These are phyloP conservation scores for Otus scops DNA, from an alignment of 2,797 vertebrate genomes.

Conservation along the genomic window DNA sequence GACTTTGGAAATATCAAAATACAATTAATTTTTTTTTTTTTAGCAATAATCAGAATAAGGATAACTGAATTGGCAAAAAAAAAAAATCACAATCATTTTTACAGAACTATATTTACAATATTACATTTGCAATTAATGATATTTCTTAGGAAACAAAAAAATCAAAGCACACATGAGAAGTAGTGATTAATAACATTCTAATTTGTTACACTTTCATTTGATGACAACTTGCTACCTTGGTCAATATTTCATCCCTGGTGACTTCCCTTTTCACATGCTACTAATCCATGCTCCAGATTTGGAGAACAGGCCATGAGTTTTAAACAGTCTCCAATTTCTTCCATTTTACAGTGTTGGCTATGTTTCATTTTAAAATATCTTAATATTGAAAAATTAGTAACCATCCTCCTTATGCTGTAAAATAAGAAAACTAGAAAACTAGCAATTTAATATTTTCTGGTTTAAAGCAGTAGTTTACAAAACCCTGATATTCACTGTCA, in stretches of 20 bases:
- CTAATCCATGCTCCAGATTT: conserved; percentile 25
- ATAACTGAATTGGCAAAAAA: conserved; percentile 8
- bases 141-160: background rate
- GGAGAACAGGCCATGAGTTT: background rate
- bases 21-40: background rate
- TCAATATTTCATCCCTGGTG: conserved; percentile 39
- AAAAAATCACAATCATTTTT: background rate
- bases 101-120: background rate
- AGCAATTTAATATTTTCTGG: conserved; percentile 18
- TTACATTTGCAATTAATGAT: background rate
- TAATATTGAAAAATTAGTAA: conserved; percentile 17
- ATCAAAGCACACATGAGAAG: background rate
- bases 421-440: conserved; percentile 19
- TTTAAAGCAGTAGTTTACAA: conserved; percentile 42
- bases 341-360: background rate
- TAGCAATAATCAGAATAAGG: background rate
- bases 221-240: background rate
- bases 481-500: background rate
- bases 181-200: conserved; percentile 38
- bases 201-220: conserved; percentile 12
- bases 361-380: conserved; percentile 16
- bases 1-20: background rate
- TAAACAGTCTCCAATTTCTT: conserved; percentile 14
- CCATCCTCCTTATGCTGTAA: background rate
- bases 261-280: conserved; percentile 20